Conservation (phyloP, 2,113 vertebrate genomes). For the Corythaixoides concolor region DNA sequence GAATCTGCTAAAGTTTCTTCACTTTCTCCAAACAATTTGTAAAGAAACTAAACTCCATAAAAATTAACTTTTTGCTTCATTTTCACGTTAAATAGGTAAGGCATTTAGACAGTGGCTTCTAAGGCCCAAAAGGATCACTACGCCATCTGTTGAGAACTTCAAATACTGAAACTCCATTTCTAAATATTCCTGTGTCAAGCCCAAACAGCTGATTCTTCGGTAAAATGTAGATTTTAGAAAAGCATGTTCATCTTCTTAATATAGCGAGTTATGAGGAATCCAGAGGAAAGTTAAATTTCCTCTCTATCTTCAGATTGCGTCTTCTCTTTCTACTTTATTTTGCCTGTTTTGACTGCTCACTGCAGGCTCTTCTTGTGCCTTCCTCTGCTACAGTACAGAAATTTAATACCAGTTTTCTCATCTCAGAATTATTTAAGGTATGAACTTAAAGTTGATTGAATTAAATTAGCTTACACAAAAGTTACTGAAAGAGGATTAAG, state of each 20-base stretch:
- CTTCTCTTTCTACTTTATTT: background rate
- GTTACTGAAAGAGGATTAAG: background rate
- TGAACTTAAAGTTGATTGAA: background rate
- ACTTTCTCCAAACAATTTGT: background rate
- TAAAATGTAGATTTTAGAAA: background rate
- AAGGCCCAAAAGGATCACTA: background rate
- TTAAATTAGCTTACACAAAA: background rate
- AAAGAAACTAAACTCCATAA: background rate
- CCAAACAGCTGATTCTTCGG: background rate
- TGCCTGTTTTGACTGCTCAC: background rate
- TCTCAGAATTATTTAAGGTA: conserved; percentile 5
- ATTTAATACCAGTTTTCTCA: background rate
- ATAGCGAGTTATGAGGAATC: background rate
- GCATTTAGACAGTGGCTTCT: background rate
- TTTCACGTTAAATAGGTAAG: background rate
- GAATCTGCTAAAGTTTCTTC: background rate
- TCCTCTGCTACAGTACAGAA: conserved; percentile 4
- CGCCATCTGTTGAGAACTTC: background rate
- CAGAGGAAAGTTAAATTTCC: background rate
- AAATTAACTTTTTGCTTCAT: background rate
- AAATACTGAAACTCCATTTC: background rate
- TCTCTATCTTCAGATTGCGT: background rate
- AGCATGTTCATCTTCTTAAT: background rate
- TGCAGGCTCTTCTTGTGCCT: background rate
- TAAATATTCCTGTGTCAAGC: background rate